Conservation (phyloP, 1,140 invertebrate genomes). For the Orchesella cincta region DNA sequence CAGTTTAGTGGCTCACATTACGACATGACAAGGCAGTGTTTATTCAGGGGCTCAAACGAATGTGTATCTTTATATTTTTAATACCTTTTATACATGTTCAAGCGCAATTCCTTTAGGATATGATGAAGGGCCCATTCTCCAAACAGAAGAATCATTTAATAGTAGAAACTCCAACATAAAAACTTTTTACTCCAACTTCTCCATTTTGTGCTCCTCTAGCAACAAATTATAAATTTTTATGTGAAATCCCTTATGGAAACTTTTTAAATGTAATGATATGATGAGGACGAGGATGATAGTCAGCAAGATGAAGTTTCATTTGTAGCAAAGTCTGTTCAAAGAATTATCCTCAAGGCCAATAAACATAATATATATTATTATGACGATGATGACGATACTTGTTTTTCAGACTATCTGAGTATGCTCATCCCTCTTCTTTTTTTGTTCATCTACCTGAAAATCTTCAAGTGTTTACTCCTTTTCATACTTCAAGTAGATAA, state of each 20-base stretch:
- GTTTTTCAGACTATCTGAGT: background rate
- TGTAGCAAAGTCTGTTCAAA: background rate
- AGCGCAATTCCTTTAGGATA: conserved; percentile 1
- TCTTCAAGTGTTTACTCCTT: no score
- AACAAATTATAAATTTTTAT: conserved; percentile 21
- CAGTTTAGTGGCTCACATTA: no score
- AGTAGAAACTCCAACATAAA: background rate
- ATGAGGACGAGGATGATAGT: background rate
- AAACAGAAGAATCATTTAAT: background rate
- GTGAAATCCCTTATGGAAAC: background rate
- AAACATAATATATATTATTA: background rate
- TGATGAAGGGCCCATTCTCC: background rate
- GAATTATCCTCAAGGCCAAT: background rate
- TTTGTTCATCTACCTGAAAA: background rate
- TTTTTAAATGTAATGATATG: background rate
- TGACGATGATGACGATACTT: background rate
- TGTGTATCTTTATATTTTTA: no score
- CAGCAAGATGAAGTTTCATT: background rate
- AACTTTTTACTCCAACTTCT: background rate
- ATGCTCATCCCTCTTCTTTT: no score
- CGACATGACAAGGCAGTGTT: no score
- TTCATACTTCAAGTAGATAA: no score
- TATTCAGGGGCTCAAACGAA: no score
- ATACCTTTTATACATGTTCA: no score
- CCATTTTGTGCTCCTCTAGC: conserved; percentile 2